These are phyloP conservation scores for Cinclus mexicanus DNA, from an alignment of 2,113 vertebrate species.

Conservation along the genomic window DNA sequence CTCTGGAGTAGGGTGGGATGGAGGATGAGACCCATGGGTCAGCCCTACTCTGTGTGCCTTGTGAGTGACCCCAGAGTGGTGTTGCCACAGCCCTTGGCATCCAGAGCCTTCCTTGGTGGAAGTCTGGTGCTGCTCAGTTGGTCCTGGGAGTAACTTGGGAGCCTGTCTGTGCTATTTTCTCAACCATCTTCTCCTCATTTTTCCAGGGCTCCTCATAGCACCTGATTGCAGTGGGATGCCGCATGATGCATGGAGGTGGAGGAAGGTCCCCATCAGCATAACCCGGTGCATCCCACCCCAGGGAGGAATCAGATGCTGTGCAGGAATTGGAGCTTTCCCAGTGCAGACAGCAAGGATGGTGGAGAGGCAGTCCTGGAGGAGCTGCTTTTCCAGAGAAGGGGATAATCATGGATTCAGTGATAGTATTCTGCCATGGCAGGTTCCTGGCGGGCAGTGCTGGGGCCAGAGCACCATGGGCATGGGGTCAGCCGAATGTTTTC, in stretches of 20 bases:
- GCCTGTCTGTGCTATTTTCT: not conserved
- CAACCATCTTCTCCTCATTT: not conserved
- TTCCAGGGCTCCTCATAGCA: not conserved
- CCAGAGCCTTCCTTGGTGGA: not conserved
- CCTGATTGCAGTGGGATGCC: not conserved
- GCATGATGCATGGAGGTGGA: fast-evolving
- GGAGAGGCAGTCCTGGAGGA: not conserved
- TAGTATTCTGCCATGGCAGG: fast-evolving
- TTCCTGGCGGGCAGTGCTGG: not conserved
- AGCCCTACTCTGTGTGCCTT: fast-evolving
- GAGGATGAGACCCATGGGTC: not conserved
- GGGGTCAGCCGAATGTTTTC: not conserved
- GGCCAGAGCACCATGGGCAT: fast-evolving
- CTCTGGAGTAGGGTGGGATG: not conserved
- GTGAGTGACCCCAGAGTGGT: not conserved
- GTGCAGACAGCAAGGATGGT: not conserved
- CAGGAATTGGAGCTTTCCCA: not conserved
- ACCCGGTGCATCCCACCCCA: not conserved
- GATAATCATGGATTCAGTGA: not conserved
- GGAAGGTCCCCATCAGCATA: not conserved
- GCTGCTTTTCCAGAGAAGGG: not conserved
- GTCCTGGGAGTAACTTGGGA: not conserved
- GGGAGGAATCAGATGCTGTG: not conserved
- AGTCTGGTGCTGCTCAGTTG: not conserved
- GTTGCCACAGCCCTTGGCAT: not conserved